Conservation (phyloP, 1,140 invertebrate genomes). For the Solenopsis invicta region DNA sequence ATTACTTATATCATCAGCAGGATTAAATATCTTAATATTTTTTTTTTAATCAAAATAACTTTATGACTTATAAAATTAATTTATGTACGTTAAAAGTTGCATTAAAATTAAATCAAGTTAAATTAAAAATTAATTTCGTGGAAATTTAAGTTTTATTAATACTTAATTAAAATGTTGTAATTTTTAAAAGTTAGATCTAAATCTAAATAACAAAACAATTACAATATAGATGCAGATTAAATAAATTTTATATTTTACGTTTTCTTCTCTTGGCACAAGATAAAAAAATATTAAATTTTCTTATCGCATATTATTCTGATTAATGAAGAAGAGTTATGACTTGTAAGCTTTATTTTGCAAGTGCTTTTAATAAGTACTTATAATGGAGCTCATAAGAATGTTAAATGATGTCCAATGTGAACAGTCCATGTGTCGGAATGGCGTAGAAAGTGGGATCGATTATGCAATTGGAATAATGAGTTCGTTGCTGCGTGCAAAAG, state of each 20-base stretch:
- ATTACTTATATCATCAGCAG: background rate
- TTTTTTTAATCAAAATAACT: too few relatives aligned
- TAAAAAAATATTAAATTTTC: background rate
- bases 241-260: too few relatives aligned
- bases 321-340: background rate
- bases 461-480: constrained; percentile 60
- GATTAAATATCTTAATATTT: too few relatives aligned
- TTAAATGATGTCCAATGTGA: background rate
- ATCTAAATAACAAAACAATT: too few relatives aligned
- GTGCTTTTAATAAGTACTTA: background rate
- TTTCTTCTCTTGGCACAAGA: background rate
- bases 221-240: too few relatives aligned
- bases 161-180: too few relatives aligned
- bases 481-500: constrained; percentile 33
- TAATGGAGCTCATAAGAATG: background rate
- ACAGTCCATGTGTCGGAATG: constrained; percentile 30
- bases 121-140: too few relatives aligned
- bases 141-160: too few relatives aligned
- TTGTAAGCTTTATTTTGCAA: background rate
- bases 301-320: background rate
- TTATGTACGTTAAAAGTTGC: too few relatives aligned
- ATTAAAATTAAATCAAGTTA: too few relatives aligned
- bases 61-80: too few relatives aligned
- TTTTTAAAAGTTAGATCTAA: too few relatives aligned
- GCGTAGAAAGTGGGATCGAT: constrained; percentile 7